Evolutionary conservation across 1,140 invertebrate species (phyloP).

Genomic region (Halyomorpha halys): DNA sequence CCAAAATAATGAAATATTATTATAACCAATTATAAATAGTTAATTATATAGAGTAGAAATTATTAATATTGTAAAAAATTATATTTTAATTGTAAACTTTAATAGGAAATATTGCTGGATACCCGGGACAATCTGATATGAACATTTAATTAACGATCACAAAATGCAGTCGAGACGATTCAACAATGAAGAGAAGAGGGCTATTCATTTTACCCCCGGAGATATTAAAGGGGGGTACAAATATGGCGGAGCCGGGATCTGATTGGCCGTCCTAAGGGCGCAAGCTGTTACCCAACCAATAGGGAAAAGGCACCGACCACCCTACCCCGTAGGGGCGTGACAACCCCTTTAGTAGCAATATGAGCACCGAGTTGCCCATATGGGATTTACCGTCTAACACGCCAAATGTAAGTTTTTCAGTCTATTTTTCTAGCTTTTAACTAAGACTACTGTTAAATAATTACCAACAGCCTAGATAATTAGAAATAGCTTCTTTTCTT

Average conservation of each 20-base stretch:
- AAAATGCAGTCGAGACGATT: too few species aligned
- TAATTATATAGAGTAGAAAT: too few species aligned
- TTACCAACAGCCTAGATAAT: neutral
- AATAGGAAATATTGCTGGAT: too few species aligned
- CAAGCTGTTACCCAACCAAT: constrained; percentile 15
- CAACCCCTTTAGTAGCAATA: constrained; percentile 17
- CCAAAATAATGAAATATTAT: too few species aligned
- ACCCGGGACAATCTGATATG: too few species aligned
- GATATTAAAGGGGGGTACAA: neutral
- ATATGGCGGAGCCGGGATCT: neutral
- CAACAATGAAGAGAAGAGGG: too few species aligned
- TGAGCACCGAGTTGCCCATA: constrained; percentile 23
- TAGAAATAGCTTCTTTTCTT: constrained; percentile 1
- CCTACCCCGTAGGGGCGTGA: constrained; percentile 4
- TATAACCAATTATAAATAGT: too few species aligned
- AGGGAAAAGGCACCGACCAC: neutral
- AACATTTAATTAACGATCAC: too few species aligned
- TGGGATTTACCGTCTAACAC: constrained; percentile 20
- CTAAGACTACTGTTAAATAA: neutral
- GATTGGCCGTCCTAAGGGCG: neutral
- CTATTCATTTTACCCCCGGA: too few species aligned
- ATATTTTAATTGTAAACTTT: too few species aligned
- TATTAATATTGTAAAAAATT: too few species aligned
- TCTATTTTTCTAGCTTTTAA: neutral
- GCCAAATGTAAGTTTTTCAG: constrained; percentile 18